Conservation (phyloP, 35 echinoderm and acorn worm genomes). For the Strongylocentrotus purpuratus region DNA sequence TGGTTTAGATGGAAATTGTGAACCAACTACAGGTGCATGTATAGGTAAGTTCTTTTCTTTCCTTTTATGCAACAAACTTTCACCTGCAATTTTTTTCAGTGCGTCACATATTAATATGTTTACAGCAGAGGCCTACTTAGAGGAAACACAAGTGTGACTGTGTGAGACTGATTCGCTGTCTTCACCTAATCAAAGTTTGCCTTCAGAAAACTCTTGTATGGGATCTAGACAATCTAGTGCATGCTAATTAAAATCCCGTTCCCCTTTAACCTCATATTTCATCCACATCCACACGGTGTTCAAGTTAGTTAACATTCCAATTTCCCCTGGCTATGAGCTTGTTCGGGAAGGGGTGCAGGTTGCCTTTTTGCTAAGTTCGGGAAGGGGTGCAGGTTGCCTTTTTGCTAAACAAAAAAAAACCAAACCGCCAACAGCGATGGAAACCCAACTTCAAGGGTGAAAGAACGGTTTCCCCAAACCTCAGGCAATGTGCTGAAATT, state of each 20-base stretch:
- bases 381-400: background rate
- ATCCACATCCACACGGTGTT: background rate
- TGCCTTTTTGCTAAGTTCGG: background rate
- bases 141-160: background rate
- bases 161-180: background rate
- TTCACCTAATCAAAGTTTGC: background rate
- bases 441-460: background rate
- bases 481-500: background rate
- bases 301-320: background rate
- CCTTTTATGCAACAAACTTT: background rate
- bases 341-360: background rate
- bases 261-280: background rate
- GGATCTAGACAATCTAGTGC: background rate
- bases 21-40: background rate
- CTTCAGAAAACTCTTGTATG: background rate
- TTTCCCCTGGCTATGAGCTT: background rate
- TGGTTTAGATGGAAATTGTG: background rate
- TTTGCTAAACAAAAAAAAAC: background rate
- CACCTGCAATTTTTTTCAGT: background rate
- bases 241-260: background rate
- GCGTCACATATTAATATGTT: background rate
- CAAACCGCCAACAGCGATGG: background rate
- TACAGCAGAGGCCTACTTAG: background rate
- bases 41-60: background rate
- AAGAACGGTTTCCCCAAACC: background rate